phyloP scores from a whole-genome alignment of 2,888 invertebrate species.

The Perizoma affinitatum region DNA sequence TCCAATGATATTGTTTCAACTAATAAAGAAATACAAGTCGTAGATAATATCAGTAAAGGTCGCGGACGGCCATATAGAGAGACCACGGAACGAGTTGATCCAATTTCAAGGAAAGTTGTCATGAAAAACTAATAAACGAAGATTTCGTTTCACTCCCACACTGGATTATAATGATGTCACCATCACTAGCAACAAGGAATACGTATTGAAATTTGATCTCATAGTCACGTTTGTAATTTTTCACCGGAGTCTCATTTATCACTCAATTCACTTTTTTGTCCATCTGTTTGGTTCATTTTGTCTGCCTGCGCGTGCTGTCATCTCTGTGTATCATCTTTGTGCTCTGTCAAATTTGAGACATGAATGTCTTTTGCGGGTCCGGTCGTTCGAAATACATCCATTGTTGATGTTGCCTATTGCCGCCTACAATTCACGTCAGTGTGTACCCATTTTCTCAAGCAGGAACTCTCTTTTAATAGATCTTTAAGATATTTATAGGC shows the following conservation, averaged over 20 bases:
- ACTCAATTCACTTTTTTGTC: slow-evolving; percentile 39
- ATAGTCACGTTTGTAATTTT: slow-evolving; percentile 56
- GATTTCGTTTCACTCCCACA: slow-evolving; percentile 28
- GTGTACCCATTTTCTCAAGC: not conserved
- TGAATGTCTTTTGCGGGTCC: not conserved
- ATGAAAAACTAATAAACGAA: slow-evolving; percentile 15
- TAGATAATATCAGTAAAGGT: slow-evolving; percentile 37
- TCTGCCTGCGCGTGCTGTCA: slow-evolving; percentile 34
- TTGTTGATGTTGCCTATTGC: not conserved
- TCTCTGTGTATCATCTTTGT: slow-evolving; percentile 26
- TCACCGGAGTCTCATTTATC: slow-evolving; percentile 47
- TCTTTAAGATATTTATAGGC: slow-evolving; percentile 27
- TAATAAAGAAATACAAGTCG: slow-evolving; percentile 38
- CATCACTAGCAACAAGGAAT: slow-evolving; percentile 23
- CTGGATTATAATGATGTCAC: slow-evolving; percentile 31
- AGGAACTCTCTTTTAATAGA: slow-evolving; percentile 27
- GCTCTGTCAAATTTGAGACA: slow-evolving; percentile 29
- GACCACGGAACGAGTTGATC: slow-evolving; percentile 25
- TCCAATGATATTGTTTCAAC: slow-evolving; percentile 36
- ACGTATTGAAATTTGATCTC: slow-evolving; percentile 51
- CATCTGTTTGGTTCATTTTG: slow-evolving; percentile 29
- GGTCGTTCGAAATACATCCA: not conserved
- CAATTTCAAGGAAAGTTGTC: slow-evolving; percentile 36
- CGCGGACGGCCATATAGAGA: slow-evolving; percentile 27
- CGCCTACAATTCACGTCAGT: too few relatives aligned